Percentiles rank a stretch among this genome's conserved stretches.
These are phyloP conservation scores for Dipus sagitta DNA, from an alignment of 2,797 vertebrate species.

Conservation along the genomic window DNA sequence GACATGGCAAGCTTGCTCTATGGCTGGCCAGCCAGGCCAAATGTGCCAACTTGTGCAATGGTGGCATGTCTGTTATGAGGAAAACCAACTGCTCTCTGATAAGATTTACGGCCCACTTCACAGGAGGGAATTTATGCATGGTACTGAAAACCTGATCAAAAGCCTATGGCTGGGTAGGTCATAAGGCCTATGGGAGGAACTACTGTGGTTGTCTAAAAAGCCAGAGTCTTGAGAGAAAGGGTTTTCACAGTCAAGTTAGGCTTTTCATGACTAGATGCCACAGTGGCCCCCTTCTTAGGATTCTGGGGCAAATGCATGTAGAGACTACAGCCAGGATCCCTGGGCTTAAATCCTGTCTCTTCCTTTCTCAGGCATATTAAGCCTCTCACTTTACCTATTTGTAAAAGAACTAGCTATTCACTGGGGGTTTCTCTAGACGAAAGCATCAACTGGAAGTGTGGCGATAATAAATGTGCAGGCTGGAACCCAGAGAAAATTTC, in stretches of 20 bases:
- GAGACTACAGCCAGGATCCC: not conserved
- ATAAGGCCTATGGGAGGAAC: too few species aligned
- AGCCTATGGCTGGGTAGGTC: too few species aligned
- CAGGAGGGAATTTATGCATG: too few species aligned
- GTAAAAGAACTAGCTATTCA: not conserved
- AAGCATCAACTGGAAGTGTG: not conserved
- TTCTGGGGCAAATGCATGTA: not conserved
- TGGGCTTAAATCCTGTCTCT: not conserved
- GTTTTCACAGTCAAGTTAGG: not conserved
- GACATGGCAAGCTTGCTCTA: too few species aligned
- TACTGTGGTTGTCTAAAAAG: too few species aligned
- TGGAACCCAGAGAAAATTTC: not conserved
- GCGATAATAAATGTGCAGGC: not conserved
- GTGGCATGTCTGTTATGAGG: too few species aligned
- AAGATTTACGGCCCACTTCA: too few species aligned
- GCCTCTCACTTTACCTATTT: not conserved
- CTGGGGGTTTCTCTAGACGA: not conserved
- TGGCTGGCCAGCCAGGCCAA: too few species aligned
- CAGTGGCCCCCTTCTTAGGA: not conserved
- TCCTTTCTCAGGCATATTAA: not conserved
- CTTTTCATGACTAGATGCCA: not conserved
- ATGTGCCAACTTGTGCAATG: too few species aligned
- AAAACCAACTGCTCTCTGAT: too few species aligned
- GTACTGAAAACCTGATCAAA: too few species aligned
- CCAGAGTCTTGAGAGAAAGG: not conserved